A percentile compares a stretch with the other conserved stretches of the same genome.
These are phyloP conservation scores for Ptychoptera contaminata DNA, from an alignment of 2,888 invertebrate species.

Conservation along the genomic window DNA sequence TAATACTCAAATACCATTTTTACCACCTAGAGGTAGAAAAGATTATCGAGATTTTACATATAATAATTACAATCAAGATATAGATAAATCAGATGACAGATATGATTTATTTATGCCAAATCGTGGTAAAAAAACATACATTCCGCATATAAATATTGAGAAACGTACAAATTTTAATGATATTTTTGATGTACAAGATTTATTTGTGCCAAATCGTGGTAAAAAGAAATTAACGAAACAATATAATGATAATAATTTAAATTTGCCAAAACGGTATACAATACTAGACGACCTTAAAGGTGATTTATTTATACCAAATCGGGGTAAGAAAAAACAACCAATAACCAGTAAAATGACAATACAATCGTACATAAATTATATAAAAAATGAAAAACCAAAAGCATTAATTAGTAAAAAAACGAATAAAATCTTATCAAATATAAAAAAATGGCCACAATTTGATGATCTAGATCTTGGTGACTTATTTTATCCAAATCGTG, in stretches of 20 bases:
- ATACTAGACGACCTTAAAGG: constrained; percentile 10
- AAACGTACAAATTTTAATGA: background rate
- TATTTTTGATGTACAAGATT: constrained; percentile 1
- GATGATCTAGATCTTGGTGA: background rate
- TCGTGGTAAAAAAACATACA: constrained; percentile 22
- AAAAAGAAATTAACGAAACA: constrained; percentile 3
- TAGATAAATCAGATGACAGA: constrained; percentile 11
- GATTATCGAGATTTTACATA: too few relatives aligned
- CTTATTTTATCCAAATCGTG: constrained; percentile 4
- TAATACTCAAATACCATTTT: constrained; percentile 18
- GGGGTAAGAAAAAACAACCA: constrained; percentile 20
- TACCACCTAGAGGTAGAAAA: constrained; percentile 25
- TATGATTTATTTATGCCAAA: constrained; percentile 28
- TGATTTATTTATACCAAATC: constrained; percentile 28
- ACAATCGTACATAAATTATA: too few relatives aligned
- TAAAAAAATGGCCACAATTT: too few relatives aligned
- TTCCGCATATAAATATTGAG: too few relatives aligned
- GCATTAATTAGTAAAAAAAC: too few relatives aligned
- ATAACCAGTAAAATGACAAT: background rate
- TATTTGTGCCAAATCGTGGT: constrained; percentile 8
- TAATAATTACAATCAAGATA: too few relatives aligned
- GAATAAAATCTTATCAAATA: too few relatives aligned
- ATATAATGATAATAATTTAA: background rate
- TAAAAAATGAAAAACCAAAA: too few relatives aligned
- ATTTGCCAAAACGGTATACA: background rate